These are phyloP conservation scores for Dicaeum eximium DNA, from an alignment of 2,113 vertebrate genomes.

Conservation along the genomic window DNA sequence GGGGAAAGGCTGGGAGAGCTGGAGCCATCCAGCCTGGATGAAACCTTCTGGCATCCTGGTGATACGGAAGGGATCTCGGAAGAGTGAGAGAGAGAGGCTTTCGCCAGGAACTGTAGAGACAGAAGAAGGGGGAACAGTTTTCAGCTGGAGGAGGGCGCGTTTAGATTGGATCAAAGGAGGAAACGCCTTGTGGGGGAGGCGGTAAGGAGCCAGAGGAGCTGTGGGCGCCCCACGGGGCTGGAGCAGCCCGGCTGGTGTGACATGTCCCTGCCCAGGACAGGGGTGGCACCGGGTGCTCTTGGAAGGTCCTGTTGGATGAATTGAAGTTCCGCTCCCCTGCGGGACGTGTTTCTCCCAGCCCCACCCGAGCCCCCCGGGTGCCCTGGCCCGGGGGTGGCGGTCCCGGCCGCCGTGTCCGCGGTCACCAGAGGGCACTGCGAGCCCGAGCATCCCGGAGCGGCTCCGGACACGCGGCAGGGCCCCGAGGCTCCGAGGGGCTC, in stretches of 20 bases:
- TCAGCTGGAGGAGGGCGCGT: background rate
- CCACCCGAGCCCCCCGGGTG: too few relatives aligned
- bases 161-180: background rate
- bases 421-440: constrained; percentile 60
- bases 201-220: background rate
- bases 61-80: rapidly evolving
- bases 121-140: background rate
- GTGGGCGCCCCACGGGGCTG: background rate
- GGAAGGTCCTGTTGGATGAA: background rate
- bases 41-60: background rate
- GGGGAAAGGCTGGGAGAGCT: background rate
- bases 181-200: rapidly evolving
- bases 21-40: background rate
- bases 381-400: background rate
- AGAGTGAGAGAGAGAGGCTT: background rate
- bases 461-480: background rate
- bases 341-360: background rate
- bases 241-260: background rate
- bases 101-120: background rate
- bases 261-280: background rate
- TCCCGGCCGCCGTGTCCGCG: background rate
- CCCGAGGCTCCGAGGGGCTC: background rate
- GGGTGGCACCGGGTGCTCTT: rapidly evolving
- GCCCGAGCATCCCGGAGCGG: background rate
- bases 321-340: background rate